These are phyloP conservation scores for Sprattus sprattus DNA, from an alignment of 2,113 vertebrate species.

Conservation along the genomic window DNA sequence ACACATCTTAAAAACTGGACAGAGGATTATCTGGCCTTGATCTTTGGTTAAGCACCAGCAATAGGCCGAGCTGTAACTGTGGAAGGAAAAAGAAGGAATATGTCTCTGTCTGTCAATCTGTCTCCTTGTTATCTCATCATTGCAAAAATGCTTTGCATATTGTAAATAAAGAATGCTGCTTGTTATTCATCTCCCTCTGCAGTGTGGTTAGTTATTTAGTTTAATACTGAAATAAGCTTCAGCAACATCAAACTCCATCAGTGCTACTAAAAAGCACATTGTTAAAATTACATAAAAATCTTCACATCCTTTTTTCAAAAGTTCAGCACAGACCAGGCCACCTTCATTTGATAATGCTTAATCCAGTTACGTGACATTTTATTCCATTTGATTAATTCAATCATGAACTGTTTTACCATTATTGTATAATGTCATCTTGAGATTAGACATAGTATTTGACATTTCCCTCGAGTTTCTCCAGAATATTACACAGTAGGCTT, in stretches of 20 bases:
- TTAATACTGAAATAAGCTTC: neutral
- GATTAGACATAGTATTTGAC: neutral
- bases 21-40: neutral
- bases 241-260: neutral
- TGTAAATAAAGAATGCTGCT: constrained; percentile 37
- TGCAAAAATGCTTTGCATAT: neutral
- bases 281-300: neutral
- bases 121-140: neutral
- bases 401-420: neutral
- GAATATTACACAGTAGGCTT: neutral
- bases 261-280: neutral
- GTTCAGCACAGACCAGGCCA: neutral
- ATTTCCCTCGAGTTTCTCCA: neutral
- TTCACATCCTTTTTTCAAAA: neutral
- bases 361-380: neutral
- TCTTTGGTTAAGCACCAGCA: constrained; percentile 25
- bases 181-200: constrained; percentile 24
- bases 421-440: neutral
- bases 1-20: constrained; percentile 17
- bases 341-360: neutral
- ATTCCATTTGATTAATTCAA: neutral
- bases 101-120: neutral
- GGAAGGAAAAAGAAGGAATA: neutral
- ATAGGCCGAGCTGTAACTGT: neutral
- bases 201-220: neutral